Conservation (phyloP, 2,797 vertebrate species). For the Pelobates cultripes region DNA sequence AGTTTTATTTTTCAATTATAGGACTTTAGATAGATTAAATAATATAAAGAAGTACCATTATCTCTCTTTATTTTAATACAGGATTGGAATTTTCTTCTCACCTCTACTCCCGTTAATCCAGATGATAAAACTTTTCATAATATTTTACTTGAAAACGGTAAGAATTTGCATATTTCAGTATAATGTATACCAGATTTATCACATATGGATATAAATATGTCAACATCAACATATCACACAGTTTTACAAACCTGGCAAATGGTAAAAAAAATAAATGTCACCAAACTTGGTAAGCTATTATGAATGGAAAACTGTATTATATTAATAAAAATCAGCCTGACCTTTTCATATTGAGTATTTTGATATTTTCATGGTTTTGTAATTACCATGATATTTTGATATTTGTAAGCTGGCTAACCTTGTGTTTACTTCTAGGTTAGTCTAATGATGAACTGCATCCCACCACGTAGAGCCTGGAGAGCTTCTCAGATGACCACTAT, state of each 20-base stretch:
- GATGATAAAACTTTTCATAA: slow-evolving; percentile 82
- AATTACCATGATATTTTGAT: too few relatives aligned
- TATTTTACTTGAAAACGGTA: slow-evolving; percentile 95
- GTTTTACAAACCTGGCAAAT: too few relatives aligned
- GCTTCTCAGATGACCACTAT: slow-evolving; percentile 92
- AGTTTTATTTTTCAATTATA: too few relatives aligned
- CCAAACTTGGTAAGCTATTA: too few relatives aligned
- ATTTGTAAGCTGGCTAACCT: background rate
- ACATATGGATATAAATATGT: background rate
- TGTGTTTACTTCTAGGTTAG: slow-evolving; percentile 76
- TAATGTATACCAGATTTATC: background rate
- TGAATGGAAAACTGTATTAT: too few relatives aligned
- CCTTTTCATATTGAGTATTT: too few relatives aligned
- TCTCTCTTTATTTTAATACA: slow-evolving; percentile 58
- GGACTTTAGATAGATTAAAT: too few relatives aligned
- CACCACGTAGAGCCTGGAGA: slow-evolving; percentile 83
- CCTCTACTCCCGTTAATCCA: slow-evolving; percentile 92
- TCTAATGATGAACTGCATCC: slow-evolving; percentile 89
- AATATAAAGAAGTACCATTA: too few relatives aligned
- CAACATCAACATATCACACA: background rate
- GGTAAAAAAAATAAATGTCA: too few relatives aligned
- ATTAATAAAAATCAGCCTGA: too few relatives aligned
- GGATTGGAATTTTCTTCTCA: slow-evolving; percentile 95
- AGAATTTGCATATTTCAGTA: slow-evolving; percentile 22
- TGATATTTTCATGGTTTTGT: too few relatives aligned